Base-by-base conservation (phyloP, 1,140 invertebrate species). In the Chironomus tepperi region DNA sequence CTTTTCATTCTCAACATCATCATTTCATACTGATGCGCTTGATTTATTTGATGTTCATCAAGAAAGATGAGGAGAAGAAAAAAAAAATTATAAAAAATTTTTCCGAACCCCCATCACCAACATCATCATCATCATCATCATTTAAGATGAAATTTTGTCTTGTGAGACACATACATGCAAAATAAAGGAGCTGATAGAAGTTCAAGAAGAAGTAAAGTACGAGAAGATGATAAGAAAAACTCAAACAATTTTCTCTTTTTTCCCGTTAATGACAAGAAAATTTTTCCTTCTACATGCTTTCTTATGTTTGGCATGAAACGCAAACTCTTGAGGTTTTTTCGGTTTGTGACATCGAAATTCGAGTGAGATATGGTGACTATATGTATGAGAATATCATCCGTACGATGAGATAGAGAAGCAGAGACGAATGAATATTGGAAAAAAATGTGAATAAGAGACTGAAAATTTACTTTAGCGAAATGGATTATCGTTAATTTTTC, bases 401-500 rank as follows among this genome's bases (percentile, higher is more conserved):
- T 57, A 57, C 15, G 47, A n/a, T n/a, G 12, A 57, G 24, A 34
- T 34, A 34, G 24, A 57, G 47, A 15, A 57, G 47, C 47, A 57
- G 47, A 12, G 12, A 15, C 15, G 47, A 34, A 34, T 34, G 24
- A 34, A 34, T 34, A 57, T 57, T 34, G 24, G 24, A 57, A 47
- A 57, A 57, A n/a, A 57, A n/a, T 12, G 47, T 57, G 47, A 57
- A n/a, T n/a, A 57, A 57, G n/a, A 57, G 12, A 57, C 47, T 57
- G 47, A 57, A 57, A 57, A 57, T 57, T 57, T 57, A 57, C 47
- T 57, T 57, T 57, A 57, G 47, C 47, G 47, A 70, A 70, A 70
- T 70, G 65, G 65, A 70, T 70, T 70, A 70, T 70, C 65, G 65
- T 70, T 70, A 70, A 70, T 70, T 70, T 70, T 70, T 70, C 65